Evolutionary conservation across 2,888 invertebrate genomes (phyloP), one percentile per base, ranked within the genome.

Genomic region (Elysia crispata): DNA sequence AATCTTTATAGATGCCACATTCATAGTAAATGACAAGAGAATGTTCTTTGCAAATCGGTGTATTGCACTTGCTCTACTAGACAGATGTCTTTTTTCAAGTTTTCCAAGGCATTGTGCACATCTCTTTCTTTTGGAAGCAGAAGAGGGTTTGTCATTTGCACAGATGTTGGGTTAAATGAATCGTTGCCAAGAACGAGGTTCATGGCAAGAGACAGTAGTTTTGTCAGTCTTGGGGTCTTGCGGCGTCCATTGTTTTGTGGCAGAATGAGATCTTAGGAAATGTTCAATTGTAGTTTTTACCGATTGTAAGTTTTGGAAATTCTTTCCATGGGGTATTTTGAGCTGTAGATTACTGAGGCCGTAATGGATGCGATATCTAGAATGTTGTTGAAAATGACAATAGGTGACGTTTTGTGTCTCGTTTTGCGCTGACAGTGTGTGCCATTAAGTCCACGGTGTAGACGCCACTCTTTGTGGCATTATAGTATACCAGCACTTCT

Each of bases 321-420:
- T 23, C 25, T 1, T 3, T 66, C 69, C 20, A 41, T 23, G 20
- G 77, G 64, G 69, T 33, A 80, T 57, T 80, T 83, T 23, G 41
- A n/a, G n/a, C n/a, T n/a, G 80, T 81, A 84, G 18, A 83, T 60
- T 3, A 82, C 70, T 33, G 64, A 73, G 13, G 78, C 75, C 20
- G 81, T 82, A 49, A 82, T 81, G 69, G 76, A 87, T 81, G 25
- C 89, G 76, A 80, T 66, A 62, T 84, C 84, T 28, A 84, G 20
- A 20, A 74, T 76, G 67, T 83, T 81, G 66, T 18, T 74, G 25
- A 67, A 30, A 23, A 30, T 30, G 3, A 78, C 83, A 72, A 83
- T 67, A 15, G 31, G 25, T 8, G 5, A 67, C 5, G 8, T 5
- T 18, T 60, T 60, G 6, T 5, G 5, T 18, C 15, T 5, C 15